phyloP scores from a whole-genome alignment of 2,113 vertebrate species.

The Shinisaurus crocodilurus region DNA sequence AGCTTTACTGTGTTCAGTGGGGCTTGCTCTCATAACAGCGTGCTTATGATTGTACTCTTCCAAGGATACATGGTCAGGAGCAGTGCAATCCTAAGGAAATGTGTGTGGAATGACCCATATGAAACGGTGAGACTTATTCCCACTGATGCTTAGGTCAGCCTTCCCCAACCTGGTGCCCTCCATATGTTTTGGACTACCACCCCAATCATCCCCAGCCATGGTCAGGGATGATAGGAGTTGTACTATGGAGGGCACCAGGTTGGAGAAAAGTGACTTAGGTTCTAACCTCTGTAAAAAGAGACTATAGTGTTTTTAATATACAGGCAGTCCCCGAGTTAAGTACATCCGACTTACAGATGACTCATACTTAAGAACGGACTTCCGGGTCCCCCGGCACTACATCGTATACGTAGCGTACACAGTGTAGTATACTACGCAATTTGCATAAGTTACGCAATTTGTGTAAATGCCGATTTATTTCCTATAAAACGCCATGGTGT shows the following conservation, averaged over 20 bases:
- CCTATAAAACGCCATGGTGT: no score
- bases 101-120: not conserved
- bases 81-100: not conserved
- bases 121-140: not conserved
- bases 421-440: no score
- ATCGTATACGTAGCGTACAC: no score
- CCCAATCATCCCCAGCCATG: not conserved
- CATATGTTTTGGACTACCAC: not conserved
- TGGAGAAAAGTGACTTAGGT: not conserved
- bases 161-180: not conserved
- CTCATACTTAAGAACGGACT: no score
- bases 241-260: not conserved
- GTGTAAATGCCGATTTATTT: no score
- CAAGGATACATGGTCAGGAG: not conserved
- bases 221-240: not conserved
- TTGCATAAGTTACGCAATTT: no score
- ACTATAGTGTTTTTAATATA: not conserved
- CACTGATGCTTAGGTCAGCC: not conserved
- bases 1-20: not conserved
- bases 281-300: not conserved
- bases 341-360: no score
- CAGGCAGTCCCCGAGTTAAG: no score
- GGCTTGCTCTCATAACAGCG: not conserved
- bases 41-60: no score
- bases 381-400: no score